phyloP scores from a whole-genome alignment of 2,797 vertebrate genomes.

The Loriculus beryllinus region DNA sequence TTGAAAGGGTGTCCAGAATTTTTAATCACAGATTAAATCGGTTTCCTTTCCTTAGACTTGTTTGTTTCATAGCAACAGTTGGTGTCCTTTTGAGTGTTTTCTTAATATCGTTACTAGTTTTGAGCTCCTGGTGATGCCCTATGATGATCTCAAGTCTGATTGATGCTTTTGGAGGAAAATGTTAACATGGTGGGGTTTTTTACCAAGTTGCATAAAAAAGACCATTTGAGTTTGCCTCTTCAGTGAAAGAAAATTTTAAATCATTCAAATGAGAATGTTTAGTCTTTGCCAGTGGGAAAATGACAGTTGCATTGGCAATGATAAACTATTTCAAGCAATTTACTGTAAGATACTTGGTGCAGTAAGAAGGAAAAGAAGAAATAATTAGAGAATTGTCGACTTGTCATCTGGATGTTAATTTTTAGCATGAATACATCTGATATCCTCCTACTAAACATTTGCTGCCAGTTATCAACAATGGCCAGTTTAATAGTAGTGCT shows the following conservation, averaged over 20 bases:
- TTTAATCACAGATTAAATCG: not conserved
- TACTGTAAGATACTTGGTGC: not conserved
- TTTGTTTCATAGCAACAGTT: not conserved
- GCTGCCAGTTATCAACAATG: not conserved
- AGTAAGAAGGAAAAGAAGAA: not conserved
- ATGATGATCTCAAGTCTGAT: not conserved
- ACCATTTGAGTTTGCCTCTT: not conserved
- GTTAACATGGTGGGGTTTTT: not conserved
- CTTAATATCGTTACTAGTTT: not conserved
- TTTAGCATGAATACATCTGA: not conserved
- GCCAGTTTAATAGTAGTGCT: not conserved
- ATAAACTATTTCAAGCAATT: not conserved
- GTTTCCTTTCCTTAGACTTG: not conserved
- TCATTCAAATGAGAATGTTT: not conserved
- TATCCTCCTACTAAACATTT: not conserved
- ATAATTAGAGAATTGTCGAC: not conserved
- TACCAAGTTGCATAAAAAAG: not conserved
- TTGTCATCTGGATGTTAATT: not conserved
- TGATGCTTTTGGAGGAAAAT: constrained; percentile 9
- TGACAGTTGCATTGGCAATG: not conserved
- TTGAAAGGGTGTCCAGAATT: not conserved
- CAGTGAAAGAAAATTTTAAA: not conserved
- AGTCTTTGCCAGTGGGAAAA: not conserved
- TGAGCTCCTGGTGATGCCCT: not conserved
- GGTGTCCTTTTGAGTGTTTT: constrained; percentile 18